Evolutionary conservation across 2,888 invertebrate species (phyloP), one percentile per base, ranked within the genome.

Genomic region (Tenthredo mesomela): DNA sequence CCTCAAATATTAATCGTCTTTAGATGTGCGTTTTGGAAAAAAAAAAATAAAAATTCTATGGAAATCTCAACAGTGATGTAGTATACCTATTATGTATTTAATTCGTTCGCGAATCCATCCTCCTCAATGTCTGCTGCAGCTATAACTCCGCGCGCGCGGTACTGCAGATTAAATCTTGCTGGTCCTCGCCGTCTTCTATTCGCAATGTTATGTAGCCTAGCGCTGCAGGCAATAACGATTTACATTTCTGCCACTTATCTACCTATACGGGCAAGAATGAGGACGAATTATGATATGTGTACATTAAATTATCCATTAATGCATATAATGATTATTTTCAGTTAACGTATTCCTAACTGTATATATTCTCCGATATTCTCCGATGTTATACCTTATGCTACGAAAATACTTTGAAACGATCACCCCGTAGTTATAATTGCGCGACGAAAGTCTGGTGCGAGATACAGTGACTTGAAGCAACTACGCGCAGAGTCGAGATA

Each of bases 161-260:
- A 33, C 5, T 33, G 70, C 33, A 15, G 70, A 70, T 70, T 70
- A 70, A 70, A 70, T 70, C 70, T 70, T n/a, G n/a, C 70, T 70
- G 12, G 70, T 12, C 37, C 6, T n/a, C 37, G 18, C 70, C 70
- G 70, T 70, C 43, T 67, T 33, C 37, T 15, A 71, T 73, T 43
- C 71, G 40, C 25, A 40, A 40, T 21, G 40, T 73, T 25, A 61
- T 61, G 25, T 10, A 25, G 67, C 33, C 33, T 25, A n/a, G 47
- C 47, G 40, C 21, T n/a, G 71, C 75, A 18, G 75, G 29, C 75
- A 77, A 77, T 77, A 77, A 77, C 50, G 75, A 77, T 77, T 77
- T 77, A 50, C 50, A 12, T 50, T 50, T 7, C 12, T 15, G 25
- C 47, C 75, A 61, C 21, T 10, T 21, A 21, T 29, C 1, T 29